A percentile compares a stretch with the other conserved stretches of the same genome.
These are phyloP conservation scores for Hypsibius dujardini DNA, from an alignment of 1,140 invertebrate species.

Conservation along the genomic window DNA sequence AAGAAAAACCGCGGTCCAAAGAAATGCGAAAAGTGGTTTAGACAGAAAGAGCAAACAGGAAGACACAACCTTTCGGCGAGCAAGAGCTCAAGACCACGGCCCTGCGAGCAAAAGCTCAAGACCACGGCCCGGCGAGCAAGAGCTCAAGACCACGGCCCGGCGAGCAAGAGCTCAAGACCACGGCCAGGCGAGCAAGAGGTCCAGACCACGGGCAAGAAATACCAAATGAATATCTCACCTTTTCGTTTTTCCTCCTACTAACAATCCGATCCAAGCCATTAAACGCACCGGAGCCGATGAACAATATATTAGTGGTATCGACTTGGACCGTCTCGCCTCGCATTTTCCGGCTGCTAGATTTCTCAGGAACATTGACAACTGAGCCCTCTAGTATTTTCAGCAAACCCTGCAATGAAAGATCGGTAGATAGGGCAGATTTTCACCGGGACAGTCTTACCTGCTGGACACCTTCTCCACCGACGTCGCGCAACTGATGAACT, in stretches of 20 bases:
- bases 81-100: no score
- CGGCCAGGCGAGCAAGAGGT: no score
- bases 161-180: no score
- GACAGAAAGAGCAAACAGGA: constrained; percentile 18
- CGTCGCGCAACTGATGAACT: constrained; percentile 86
- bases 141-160: no score
- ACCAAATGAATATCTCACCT: constrained; percentile 39
- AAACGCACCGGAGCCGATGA: constrained; percentile 94
- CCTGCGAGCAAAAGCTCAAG: no score
- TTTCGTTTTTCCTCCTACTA: constrained; percentile 76
- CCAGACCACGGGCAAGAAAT: no score
- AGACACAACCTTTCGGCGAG: no score
- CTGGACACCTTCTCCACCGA: constrained; percentile 94
- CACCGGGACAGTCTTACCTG: constrained; percentile 43
- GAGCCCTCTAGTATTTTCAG: constrained; percentile 89
- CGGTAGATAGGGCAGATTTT: no score
- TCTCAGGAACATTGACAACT: constrained; percentile 88
- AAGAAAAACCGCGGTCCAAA: no score
- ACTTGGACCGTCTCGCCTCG: constrained; percentile 85
- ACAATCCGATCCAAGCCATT: constrained; percentile 88
- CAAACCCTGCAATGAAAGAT: constrained; percentile 37
- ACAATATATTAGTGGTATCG: constrained; percentile 96
- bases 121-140: no score
- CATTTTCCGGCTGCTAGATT: constrained; percentile 72
- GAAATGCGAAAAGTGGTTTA: no score